phyloP scores from a whole-genome alignment of 2,113 vertebrate species.

The Terrapene triunguis region DNA sequence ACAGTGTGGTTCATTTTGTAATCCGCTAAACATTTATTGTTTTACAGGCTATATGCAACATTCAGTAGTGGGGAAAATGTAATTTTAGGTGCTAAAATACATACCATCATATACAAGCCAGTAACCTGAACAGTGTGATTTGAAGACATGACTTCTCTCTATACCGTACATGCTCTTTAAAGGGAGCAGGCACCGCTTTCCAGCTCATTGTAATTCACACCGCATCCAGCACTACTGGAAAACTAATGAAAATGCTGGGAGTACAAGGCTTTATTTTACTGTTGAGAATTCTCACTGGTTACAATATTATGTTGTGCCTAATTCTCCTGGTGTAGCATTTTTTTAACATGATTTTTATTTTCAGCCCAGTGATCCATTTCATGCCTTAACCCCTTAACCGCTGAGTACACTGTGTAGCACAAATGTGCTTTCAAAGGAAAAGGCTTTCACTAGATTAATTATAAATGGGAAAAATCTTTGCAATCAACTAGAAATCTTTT shows the following conservation, averaged over 20 bases:
- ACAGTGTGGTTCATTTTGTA: neutral
- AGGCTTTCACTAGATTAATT: constrained; percentile 27
- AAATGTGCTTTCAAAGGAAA: constrained; percentile 58
- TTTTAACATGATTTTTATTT: constrained; percentile 82
- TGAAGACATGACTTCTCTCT: constrained; percentile 52
- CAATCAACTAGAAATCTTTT: neutral
- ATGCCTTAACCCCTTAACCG: constrained; percentile 74
- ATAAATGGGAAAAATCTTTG: constrained; percentile 41
- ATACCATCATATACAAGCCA: constrained; percentile 51
- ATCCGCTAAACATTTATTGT: constrained; percentile 23
- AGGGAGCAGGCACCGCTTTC: constrained; percentile 70
- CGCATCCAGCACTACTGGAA: constrained; percentile 79
- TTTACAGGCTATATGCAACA: constrained; percentile 32
- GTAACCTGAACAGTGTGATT: constrained; percentile 51
- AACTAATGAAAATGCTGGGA: constrained; percentile 86
- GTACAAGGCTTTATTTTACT: constrained; percentile 84
- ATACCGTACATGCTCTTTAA: constrained; percentile 59
- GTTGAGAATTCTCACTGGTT: constrained; percentile 83
- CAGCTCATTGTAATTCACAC: constrained; percentile 85
- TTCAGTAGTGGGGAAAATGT: constrained; percentile 41
- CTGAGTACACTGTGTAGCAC: constrained; percentile 17
- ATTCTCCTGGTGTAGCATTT: constrained; percentile 77
- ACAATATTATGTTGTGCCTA: constrained; percentile 78
- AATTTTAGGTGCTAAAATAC: constrained; percentile 51
- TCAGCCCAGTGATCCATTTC: constrained; percentile 77